Conservation (phyloP, 2,888 invertebrate species). For the Axea sp. region DNA sequence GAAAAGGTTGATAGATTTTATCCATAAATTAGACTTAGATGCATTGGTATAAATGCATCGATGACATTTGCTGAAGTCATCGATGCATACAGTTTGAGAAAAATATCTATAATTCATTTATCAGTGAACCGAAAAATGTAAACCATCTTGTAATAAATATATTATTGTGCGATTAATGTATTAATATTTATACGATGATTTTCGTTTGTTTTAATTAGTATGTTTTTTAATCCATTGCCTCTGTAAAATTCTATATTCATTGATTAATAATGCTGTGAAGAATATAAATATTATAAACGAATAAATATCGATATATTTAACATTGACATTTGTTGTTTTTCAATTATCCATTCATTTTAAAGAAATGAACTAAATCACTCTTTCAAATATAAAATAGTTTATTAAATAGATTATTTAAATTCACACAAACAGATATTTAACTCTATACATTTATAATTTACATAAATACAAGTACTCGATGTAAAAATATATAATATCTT, state of each 20-base stretch:
- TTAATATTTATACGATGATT: slow-evolving; percentile 74
- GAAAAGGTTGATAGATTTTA: slow-evolving; percentile 40
- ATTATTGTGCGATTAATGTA: slow-evolving; percentile 75
- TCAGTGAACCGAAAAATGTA: slow-evolving; percentile 64
- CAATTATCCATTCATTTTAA: no score
- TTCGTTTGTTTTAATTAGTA: slow-evolving; percentile 62
- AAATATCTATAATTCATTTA: slow-evolving; percentile 60
- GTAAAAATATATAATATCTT: slow-evolving; percentile 26
- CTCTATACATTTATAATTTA: slow-evolving; percentile 2
- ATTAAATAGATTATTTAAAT: no score
- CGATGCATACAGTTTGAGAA: slow-evolving; percentile 30
- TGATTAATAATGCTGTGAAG: slow-evolving; percentile 75
- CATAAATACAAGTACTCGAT: slow-evolving; percentile 16
- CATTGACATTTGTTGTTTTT: slow-evolving; percentile 27
- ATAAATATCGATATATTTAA: slow-evolving; percentile 59
- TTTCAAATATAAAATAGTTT: no score
- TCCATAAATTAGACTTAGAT: slow-evolving; percentile 31
- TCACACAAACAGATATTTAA: no score
- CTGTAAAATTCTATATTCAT: slow-evolving; percentile 76
- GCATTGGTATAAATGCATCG: slow-evolving; percentile 18
- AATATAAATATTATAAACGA: slow-evolving; percentile 62
- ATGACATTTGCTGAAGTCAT: slow-evolving; percentile 53
- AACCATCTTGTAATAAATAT: slow-evolving; percentile 64
- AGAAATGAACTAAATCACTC: no score
- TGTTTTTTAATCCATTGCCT: slow-evolving; percentile 61